Evolutionary conservation across 2,888 invertebrate genomes (phyloP).

Genomic region (Copidosoma aretas): DNA sequence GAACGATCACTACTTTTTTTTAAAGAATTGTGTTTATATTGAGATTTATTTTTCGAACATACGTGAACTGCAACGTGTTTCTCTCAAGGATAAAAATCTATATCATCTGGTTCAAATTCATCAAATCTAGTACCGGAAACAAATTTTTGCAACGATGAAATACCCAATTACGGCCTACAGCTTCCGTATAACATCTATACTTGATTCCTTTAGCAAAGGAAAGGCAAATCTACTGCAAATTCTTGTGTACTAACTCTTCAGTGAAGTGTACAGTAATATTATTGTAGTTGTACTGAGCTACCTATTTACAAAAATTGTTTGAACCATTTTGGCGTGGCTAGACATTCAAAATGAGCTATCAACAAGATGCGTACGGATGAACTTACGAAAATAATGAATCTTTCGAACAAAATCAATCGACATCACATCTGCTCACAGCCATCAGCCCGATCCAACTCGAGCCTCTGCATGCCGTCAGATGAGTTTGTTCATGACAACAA

Average conservation of each 20-base stretch:
- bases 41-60: constrained; percentile 3
- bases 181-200: constrained; percentile 36
- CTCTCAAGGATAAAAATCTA: constrained; percentile 30
- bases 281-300: background rate
- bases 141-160: constrained; percentile 29
- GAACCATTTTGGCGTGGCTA: no score
- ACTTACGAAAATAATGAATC: no score
- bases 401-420: no score
- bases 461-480: no score
- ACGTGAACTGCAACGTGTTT: constrained; percentile 23
- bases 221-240: constrained; percentile 40
- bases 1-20: constrained; percentile 11
- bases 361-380: no score
- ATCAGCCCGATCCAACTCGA: background rate
- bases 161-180: constrained; percentile 33
- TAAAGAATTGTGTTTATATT: constrained; percentile 4
- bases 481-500: background rate
- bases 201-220: constrained; percentile 39
- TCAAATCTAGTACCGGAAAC: no score
- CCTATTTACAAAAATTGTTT: background rate
- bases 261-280: background rate
- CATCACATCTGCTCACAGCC: background rate
- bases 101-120: constrained; percentile 14
- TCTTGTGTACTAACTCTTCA: constrained; percentile 21
- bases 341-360: no score